Evolutionary conservation across 2,888 invertebrate genomes (phyloP).

Genomic region (Keiferia lycopersicella): DNA sequence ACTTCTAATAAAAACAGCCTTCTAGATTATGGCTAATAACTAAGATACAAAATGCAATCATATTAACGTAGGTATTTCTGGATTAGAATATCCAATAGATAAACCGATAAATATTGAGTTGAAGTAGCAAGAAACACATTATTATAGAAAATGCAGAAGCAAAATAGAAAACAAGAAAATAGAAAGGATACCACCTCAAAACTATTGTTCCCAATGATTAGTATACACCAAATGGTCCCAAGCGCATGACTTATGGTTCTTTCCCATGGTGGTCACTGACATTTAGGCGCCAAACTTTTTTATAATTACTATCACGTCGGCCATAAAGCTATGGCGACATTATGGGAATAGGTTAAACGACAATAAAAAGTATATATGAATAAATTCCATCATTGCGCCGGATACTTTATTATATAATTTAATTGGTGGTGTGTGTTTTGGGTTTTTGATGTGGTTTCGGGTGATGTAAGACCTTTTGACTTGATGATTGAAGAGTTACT

Average conservation of each 20-base stretch:
- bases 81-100: no score
- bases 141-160: neutral
- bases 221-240: slow-evolving; percentile 23
- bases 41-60: no score
- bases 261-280: slow-evolving; percentile 57
- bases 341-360: slow-evolving; percentile 57
- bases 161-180: neutral
- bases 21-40: no score
- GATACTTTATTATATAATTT: slow-evolving; percentile 22
- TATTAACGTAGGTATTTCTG: no score
- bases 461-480: slow-evolving; percentile 13
- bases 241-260: slow-evolving; percentile 26
- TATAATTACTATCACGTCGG: slow-evolving; percentile 47
- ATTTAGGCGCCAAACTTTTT: slow-evolving; percentile 45
- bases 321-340: slow-evolving; percentile 45
- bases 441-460: slow-evolving; percentile 19
- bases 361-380: slow-evolving; percentile 47
- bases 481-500: slow-evolving; percentile 2
- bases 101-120: no score
- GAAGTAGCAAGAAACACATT: neutral
- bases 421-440: slow-evolving; percentile 23
- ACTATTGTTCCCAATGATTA: slow-evolving; percentile 6
- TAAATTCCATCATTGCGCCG: slow-evolving; percentile 46
- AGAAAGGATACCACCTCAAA: neutral
- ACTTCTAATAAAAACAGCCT: no score